Evolutionary conservation across 1,140 invertebrate species (phyloP).

Genomic region (Mesaphorura yosii): DNA sequence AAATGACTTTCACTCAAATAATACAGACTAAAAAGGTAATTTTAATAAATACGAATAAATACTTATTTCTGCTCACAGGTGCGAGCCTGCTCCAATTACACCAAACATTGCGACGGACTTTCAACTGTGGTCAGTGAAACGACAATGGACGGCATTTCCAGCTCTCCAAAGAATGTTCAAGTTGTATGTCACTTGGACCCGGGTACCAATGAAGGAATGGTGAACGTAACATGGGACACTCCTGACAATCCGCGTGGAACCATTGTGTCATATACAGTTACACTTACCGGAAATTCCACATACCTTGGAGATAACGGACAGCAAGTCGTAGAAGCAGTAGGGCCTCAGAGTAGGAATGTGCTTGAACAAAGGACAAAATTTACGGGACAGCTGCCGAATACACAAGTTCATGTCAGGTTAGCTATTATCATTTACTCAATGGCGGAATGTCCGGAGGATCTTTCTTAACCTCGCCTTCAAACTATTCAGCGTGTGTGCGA

Average conservation of each 20-base stretch:
- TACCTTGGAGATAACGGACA: slow-evolving; percentile 48
- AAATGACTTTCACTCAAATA: not conserved
- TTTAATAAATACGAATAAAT: slow-evolving; percentile 11
- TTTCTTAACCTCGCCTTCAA: not conserved
- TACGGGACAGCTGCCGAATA: slow-evolving; percentile 58
- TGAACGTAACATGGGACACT: slow-evolving; percentile 55
- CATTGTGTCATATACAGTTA: slow-evolving; percentile 54
- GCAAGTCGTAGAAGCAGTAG: slow-evolving; percentile 43
- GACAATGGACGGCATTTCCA: slow-evolving; percentile 60
- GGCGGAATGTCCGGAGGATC: not conserved
- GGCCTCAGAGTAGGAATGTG: slow-evolving; percentile 47
- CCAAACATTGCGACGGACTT: slow-evolving; percentile 57
- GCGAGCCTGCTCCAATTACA: slow-evolving; percentile 63
- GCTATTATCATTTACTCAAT: not conserved
- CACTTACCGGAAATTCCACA: slow-evolving; percentile 46
- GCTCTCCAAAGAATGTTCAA: slow-evolving; percentile 48
- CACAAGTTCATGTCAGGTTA: slow-evolving; percentile 39
- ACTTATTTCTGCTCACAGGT: slow-evolving; percentile 40
- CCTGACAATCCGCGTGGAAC: slow-evolving; percentile 60
- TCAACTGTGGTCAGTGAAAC: slow-evolving; percentile 60
- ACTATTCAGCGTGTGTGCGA: slow-evolving; percentile 41
- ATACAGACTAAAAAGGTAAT: not conserved
- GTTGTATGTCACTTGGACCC: slow-evolving; percentile 54
- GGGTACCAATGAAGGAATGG: slow-evolving; percentile 49
- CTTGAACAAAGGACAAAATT: slow-evolving; percentile 39